Conservation (phyloP, 1,140 invertebrate genomes). For the Drosophila tristis region DNA sequence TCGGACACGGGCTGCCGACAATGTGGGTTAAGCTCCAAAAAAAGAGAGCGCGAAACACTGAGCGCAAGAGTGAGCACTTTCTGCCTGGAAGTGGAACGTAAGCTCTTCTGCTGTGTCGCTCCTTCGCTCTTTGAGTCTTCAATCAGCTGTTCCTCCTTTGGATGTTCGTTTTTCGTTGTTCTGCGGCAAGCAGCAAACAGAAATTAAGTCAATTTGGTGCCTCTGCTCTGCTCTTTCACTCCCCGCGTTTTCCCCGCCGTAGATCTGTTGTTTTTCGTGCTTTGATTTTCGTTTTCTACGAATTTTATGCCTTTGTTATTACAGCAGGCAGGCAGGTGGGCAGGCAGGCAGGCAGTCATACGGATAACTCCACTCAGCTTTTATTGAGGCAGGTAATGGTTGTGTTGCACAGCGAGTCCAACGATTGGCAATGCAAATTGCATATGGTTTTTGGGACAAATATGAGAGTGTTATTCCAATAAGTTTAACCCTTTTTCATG, state of each 20-base stretch:
- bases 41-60: neutral
- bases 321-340: constrained; percentile 28
- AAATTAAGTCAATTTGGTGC: constrained; percentile 56
- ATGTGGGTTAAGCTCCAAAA: constrained; percentile 66
- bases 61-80: neutral
- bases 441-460: no score
- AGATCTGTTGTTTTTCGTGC: constrained; percentile 7
- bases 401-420: constrained; percentile 14
- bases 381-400: constrained; percentile 66
- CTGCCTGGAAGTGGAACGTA: constrained; percentile 68
- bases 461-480: no score
- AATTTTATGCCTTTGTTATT: constrained; percentile 50
- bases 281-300: constrained; percentile 41
- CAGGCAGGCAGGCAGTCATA: constrained; percentile 30
- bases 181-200: constrained; percentile 31
- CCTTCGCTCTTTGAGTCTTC: constrained; percentile 34
- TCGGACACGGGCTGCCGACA: constrained; percentile 18
- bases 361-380: constrained; percentile 36
- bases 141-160: constrained; percentile 54
- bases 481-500: no score
- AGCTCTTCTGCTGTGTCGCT: constrained; percentile 3
- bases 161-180: no score
- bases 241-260: neutral
- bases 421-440: neutral
- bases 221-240: constrained; percentile 25